A percentile compares a stretch with the other conserved stretches of the same genome.
Conservation (phyloP, 2,113 vertebrate genomes). For the Oncorhynchus gorbuscha region DNA sequence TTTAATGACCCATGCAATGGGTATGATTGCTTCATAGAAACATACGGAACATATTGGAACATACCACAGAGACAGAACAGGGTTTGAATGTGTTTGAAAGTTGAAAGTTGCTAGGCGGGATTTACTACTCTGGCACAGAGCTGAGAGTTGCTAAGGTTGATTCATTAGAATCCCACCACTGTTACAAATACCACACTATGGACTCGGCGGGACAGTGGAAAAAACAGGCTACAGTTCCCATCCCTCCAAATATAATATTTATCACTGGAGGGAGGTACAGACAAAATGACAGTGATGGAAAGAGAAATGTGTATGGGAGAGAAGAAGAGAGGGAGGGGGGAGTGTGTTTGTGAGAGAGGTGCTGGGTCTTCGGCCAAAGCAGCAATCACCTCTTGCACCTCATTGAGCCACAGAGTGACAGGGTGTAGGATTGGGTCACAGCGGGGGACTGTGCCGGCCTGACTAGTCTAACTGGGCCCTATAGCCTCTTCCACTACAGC, state of each 20-base stretch:
- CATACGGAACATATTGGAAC: neutral
- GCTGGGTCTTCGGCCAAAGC: constrained; percentile 34
- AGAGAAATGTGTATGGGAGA: constrained; percentile 24
- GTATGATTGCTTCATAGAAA: constrained; percentile 6
- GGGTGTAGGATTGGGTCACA: constrained; percentile 55
- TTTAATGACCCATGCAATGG: constrained; percentile 34
- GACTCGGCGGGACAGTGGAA: constrained; percentile 13
- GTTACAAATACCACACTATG: neutral
- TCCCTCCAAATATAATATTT: neutral
- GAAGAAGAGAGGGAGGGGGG: neutral
- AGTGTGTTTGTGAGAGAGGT: constrained; percentile 18
- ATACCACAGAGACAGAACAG: too few species aligned
- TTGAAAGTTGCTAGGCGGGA: too few species aligned
- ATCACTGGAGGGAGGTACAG: neutral
- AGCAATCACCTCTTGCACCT: constrained; percentile 51
- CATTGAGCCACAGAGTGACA: constrained; percentile 52
- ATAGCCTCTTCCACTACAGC: constrained; percentile 7
- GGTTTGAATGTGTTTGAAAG: too few species aligned
- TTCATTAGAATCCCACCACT: neutral
- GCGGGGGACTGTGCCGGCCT: constrained; percentile 35
- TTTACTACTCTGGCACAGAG: constrained; percentile 7
- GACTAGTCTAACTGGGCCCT: constrained; percentile 19
- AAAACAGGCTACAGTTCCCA: constrained; percentile 1
- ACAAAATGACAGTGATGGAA: constrained; percentile 7
- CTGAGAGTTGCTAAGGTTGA: neutral